Evolutionary conservation across 2,113 vertebrate species (phyloP), one percentile per base, ranked within the genome.

Genomic region (Cryptotis parvus): DNA sequence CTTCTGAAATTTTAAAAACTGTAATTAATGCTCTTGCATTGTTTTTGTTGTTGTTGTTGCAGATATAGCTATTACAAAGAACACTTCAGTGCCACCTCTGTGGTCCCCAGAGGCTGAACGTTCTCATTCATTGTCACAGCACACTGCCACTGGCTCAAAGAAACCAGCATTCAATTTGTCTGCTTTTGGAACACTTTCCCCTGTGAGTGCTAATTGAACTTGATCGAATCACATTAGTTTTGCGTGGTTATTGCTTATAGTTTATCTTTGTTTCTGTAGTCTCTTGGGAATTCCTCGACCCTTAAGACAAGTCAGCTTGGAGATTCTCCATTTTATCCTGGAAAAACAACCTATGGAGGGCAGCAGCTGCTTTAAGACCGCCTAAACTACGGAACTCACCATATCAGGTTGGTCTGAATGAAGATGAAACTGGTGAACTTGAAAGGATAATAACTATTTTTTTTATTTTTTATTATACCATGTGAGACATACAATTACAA

Each of bases 301-400:
- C 97, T 99, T 92, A 99, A 98, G 97, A 98, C 98, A 85, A 99
- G 98, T 94, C 99, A 99, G 76, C 98, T 99, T 90, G 99, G 99
- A 45, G 98, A 99, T 97, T 99, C 99, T 87, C 98, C 99, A 1
- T 99, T 99, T 97, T 99, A 99, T 96, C 98, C 99, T 73, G 99
- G 99, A 84, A 99, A 99, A 97, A 99, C 99, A 35, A 98, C 96
- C 0, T 99, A 99, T 0, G 99, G 99, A 66, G 99, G n/a, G 99
- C 99, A 78, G 98, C 99, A 81, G 98, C 97, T 80, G 97, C 98
- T 74, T 96, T 96, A 22, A 98, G 98, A 92, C 97, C 97, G 61
- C 94, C 97, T 43, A 99, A 98, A 91, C 69, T 80, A 0, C 98
- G 97, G 24, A 97, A 96, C 88, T 98, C 98, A 93, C 98, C 99